Conservation (phyloP, 1,140 invertebrate species). For the Battus philenor region DNA sequence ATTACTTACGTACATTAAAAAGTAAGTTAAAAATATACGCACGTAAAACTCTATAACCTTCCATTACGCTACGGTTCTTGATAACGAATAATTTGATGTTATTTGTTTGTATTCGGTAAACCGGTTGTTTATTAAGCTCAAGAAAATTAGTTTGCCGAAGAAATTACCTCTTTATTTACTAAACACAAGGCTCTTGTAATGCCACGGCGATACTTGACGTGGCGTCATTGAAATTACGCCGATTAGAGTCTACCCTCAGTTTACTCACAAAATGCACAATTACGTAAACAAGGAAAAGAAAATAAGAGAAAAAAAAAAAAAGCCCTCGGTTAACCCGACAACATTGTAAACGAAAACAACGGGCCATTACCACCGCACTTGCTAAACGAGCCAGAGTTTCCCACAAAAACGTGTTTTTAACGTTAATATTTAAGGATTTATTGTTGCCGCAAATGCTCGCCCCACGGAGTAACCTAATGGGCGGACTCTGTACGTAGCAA, state of each 20-base stretch:
- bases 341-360: slow-evolving; percentile 51
- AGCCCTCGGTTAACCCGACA: slow-evolving; percentile 29
- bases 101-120: slow-evolving; percentile 3
- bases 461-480: slow-evolving; percentile 53
- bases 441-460: slow-evolving; percentile 37
- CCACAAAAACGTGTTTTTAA: slow-evolving; percentile 54
- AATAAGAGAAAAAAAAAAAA: slow-evolving; percentile 37
- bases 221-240: slow-evolving; percentile 50
- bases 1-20: too few relatives aligned
- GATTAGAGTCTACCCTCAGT: slow-evolving; percentile 51
- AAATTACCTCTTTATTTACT: slow-evolving; percentile 12
- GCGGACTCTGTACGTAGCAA: slow-evolving; percentile 46
- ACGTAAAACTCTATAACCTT: too few relatives aligned
- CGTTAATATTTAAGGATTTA: slow-evolving; percentile 50
- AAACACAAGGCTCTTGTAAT: slow-evolving; percentile 31
- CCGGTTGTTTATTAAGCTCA: slow-evolving; percentile 4
- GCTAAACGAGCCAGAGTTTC: slow-evolving; percentile 65
- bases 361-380: slow-evolving; percentile 52
- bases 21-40: too few relatives aligned
- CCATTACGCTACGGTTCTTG: not conserved
- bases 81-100: slow-evolving; percentile 2
- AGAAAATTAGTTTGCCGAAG: slow-evolving; percentile 6
- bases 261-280: slow-evolving; percentile 66
- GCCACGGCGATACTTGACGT: slow-evolving; percentile 19
- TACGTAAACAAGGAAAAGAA: slow-evolving; percentile 56